Percentiles rank a stretch among this genome's conserved stretches.
Conservation (phyloP, 2,888 invertebrate genomes). For the Acanthosoma haemorrhoidale region DNA sequence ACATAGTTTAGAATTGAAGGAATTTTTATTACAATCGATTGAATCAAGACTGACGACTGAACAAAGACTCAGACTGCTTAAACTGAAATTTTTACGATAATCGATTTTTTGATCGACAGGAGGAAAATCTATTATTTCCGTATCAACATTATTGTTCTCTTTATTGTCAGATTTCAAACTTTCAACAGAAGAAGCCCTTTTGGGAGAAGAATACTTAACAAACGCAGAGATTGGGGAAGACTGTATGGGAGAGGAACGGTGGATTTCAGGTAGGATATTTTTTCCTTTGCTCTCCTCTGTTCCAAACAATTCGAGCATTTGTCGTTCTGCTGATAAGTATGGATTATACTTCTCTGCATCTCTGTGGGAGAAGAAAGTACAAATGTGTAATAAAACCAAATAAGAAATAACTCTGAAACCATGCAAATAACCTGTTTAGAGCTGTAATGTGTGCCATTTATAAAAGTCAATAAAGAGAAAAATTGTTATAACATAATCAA, state of each 20-base stretch:
- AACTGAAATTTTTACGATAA: constrained; percentile 38
- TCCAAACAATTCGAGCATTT: constrained; percentile 73
- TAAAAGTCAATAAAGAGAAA: not conserved
- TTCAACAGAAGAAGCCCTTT: constrained; percentile 20
- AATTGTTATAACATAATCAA: no score
- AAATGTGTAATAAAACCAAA: not conserved
- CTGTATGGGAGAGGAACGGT: constrained; percentile 40
- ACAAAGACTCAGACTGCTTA: constrained; percentile 43
- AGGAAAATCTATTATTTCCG: constrained; percentile 25
- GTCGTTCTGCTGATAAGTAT: constrained; percentile 71
- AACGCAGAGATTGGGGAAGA: constrained; percentile 47
- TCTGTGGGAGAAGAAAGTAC: constrained; percentile 20
- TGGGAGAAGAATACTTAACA: constrained; percentile 39
- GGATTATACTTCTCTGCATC: constrained; percentile 62
- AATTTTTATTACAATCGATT: constrained; percentile 38
- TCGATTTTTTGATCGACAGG: constrained; percentile 31
- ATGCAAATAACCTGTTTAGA: not conserved
- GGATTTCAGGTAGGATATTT: not conserved
- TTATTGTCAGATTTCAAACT: constrained; percentile 28
- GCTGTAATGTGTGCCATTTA: not conserved
- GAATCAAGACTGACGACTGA: constrained; percentile 42
- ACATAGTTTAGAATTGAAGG: constrained; percentile 26
- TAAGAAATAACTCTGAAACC: not conserved
- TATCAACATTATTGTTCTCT: constrained; percentile 32
- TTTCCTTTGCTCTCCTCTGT: constrained; percentile 23